Evolutionary conservation across 2,797 vertebrate genomes (phyloP).

Genomic region (Semaprochilodus insignis): DNA sequence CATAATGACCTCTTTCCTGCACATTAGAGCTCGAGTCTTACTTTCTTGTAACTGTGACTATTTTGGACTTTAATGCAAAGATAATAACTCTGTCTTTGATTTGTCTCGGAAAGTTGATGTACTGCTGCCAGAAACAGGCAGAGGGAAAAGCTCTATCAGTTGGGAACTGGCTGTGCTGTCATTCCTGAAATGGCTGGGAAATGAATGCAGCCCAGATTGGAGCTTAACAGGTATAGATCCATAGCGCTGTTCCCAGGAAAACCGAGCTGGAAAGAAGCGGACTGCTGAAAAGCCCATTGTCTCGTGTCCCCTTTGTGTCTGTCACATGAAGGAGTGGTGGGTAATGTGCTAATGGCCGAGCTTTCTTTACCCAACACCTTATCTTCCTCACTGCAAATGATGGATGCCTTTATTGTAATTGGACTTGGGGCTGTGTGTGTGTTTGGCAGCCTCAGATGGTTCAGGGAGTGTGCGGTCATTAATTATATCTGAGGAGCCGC

Average conservation of each 20-base stretch:
- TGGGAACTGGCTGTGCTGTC: no score
- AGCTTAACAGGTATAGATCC: neutral
- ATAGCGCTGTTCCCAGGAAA: no score
- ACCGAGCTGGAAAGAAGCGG: neutral
- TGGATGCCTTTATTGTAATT: slow-evolving; percentile 39
- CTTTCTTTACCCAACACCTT: slow-evolving; percentile 9
- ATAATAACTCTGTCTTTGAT: no score
- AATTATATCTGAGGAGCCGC: slow-evolving; percentile 28
- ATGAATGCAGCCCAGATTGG: neutral
- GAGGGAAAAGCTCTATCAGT: no score
- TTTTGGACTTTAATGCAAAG: no score
- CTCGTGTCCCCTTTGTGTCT: neutral
- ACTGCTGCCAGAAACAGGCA: no score
- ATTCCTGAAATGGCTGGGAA: neutral
- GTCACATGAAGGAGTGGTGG: neutral
- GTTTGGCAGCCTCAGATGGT: slow-evolving; percentile 19
- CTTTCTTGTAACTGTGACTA: no score
- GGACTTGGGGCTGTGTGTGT: slow-evolving; percentile 14
- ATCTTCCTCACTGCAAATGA: slow-evolving; percentile 22
- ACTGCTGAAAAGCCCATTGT: neutral
- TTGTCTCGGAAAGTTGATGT: no score
- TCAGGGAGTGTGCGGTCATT: slow-evolving; percentile 39
- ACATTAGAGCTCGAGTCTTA: no score
- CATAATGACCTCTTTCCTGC: no score
- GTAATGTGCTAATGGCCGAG: slow-evolving; percentile 17